Evolutionary conservation across 2,888 invertebrate genomes (phyloP).

Genomic region (Therioaphis trifolii): DNA sequence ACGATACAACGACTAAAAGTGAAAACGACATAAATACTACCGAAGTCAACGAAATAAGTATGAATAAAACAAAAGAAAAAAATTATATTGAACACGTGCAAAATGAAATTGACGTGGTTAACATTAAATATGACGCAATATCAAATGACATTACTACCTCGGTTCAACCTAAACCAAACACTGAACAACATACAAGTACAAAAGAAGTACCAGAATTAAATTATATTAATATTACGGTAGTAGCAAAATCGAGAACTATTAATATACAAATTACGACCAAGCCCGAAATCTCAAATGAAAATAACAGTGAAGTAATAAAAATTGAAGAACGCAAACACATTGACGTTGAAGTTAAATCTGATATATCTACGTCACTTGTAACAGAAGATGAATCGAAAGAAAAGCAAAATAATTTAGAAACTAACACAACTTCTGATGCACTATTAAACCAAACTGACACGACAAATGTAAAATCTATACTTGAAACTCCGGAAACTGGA

Average conservation of each 20-base stretch:
- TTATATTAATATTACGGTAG: no score
- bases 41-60: no score
- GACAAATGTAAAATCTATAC: background rate
- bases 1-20: no score
- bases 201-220: background rate
- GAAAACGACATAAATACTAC: no score
- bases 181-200: background rate
- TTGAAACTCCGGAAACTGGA: background rate
- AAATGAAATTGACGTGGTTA: no score
- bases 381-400: background rate
- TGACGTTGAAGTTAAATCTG: no score
- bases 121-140: no score
- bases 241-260: no score
- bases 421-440: background rate
- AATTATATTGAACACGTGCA: no score
- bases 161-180: background rate
- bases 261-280: background rate
- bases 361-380: background rate
- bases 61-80: no score
- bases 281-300: background rate
- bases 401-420: background rate
- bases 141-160: no score
- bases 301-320: background rate
- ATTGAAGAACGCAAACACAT: background rate
- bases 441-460: background rate